phyloP scores from a whole-genome alignment of 1,140 invertebrate species.

The fruit fly (Drosophila melanogaster) region Release_6_plus_ISO1_MT NC_004354.4:18217001-18217500 shows the following conservation, averaged over 20 bases:
- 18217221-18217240: slow-evolving; percentile 39
- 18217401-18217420: too few species aligned
- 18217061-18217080: slow-evolving; percentile 70
- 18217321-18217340: slow-evolving; percentile 60
- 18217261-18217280: slow-evolving; percentile 25
- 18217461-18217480: slow-evolving; percentile 29
- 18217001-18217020: slow-evolving; percentile 66
- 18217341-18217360: slow-evolving; percentile 37
- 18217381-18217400: too few species aligned
- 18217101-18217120: slow-evolving; percentile 70
- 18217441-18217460: slow-evolving; percentile 18
- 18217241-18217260: slow-evolving; percentile 49
- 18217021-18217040: slow-evolving; percentile 38
- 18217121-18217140: slow-evolving; percentile 22
- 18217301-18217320: slow-evolving; percentile 46
- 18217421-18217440: not conserved
- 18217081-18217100: slow-evolving; percentile 43
- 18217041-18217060: not conserved
- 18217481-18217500: slow-evolving; percentile 37
- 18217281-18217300: not conserved
- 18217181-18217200: not conserved
- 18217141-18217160: not conserved
- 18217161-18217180: too few species aligned
- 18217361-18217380: not conserved
- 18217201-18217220: slow-evolving; percentile 42